Evolutionary conservation across 1,140 invertebrate species (phyloP).

Genomic region (Bradynema listronoti): DNA sequence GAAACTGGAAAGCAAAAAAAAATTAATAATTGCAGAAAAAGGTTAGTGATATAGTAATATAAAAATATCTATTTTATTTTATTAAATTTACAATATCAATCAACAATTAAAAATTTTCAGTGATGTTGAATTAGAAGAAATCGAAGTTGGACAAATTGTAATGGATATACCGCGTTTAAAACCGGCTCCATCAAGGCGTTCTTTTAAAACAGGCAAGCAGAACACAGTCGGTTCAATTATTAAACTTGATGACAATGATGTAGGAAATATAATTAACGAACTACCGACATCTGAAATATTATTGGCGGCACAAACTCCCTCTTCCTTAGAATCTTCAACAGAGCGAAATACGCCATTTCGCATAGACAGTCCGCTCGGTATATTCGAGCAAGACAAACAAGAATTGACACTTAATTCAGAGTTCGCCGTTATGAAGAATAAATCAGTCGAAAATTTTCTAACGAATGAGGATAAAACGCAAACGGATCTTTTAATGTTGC

Average conservation of each 20-base stretch:
- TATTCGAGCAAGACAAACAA: neutral
- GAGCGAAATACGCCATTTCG: neutral
- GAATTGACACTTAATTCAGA: neutral
- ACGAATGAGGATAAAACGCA: no score
- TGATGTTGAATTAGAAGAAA: conserved; percentile 19
- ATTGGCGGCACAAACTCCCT: neutral
- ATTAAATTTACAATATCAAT: neutral
- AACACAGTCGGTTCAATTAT: no score
- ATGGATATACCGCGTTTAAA: neutral
- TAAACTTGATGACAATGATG: no score
- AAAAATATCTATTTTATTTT: conserved; percentile 14
- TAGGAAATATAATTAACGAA: no score
- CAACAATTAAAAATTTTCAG: conserved; percentile 1
- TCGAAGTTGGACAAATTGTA: conserved; percentile 10
- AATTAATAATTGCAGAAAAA: no score
- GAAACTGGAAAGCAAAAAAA: conserved; percentile 4
- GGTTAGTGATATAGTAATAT: no score
- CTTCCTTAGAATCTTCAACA: neutral
- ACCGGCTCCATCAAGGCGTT: neutral
- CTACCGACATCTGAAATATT: no score
- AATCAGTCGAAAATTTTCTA: no score
- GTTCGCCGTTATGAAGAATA: no score
- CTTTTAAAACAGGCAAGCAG: neutral
- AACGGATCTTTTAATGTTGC: no score
- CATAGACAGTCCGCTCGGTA: conserved; percentile 13